A percentile compares a stretch with the other conserved stretches of the same genome.
These are phyloP conservation scores for Arctopsyche grandis DNA, from an alignment of 1,140 invertebrate genomes.

Conservation along the genomic window DNA sequence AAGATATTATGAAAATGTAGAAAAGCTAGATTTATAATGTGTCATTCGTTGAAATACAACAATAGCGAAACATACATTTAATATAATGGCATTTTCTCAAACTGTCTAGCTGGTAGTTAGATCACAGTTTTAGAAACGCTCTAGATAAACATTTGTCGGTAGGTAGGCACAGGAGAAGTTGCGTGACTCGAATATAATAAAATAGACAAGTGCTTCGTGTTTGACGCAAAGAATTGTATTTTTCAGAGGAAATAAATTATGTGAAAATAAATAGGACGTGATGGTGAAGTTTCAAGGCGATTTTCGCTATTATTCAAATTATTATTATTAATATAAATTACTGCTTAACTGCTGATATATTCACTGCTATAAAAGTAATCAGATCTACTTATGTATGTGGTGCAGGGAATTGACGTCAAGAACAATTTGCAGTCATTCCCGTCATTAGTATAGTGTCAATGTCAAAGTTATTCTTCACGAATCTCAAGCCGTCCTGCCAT, in stretches of 20 bases:
- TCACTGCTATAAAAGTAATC: neutral
- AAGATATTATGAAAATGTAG: too few species aligned
- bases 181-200: slow-evolving; percentile 1
- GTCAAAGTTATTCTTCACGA: slow-evolving; percentile 24
- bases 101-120: neutral
- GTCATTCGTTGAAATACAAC: too few species aligned
- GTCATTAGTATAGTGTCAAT: slow-evolving; percentile 27
- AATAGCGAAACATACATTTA: too few species aligned
- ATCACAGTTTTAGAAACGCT: too few species aligned
- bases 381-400: neutral
- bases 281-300: too few species aligned
- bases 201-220: neutral
- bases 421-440: slow-evolving; percentile 5
- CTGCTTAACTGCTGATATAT: neutral
- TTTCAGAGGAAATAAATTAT: neutral
- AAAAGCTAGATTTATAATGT: too few species aligned
- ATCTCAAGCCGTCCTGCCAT: neutral
- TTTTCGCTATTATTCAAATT: too few species aligned
- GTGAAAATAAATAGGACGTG: too few species aligned
- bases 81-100: neutral
- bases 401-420: neutral
- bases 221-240: neutral
- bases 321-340: neutral
- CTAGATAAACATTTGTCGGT: neutral
- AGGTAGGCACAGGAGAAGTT: neutral